Evolutionary conservation across 2,888 invertebrate genomes (phyloP), one percentile per base, ranked within the genome.

Genomic region (Brassicogethes aeneus): DNA sequence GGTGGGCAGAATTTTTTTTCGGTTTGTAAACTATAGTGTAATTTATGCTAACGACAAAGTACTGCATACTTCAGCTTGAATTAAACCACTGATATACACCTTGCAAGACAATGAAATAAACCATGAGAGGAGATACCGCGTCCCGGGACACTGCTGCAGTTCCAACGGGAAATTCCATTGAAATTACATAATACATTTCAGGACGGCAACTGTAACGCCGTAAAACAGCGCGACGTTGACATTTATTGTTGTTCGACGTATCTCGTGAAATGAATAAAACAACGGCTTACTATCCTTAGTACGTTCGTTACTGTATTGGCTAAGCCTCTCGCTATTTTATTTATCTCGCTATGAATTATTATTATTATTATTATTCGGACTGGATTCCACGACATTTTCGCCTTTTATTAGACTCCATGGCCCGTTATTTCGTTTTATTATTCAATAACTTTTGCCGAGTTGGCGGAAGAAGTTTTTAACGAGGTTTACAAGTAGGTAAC

Each of bases 221-320:
- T 23, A 23, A 23, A 23, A 23, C 23, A 23, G 23, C n/a, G 10
- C 23, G 23, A 23, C 23, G 10, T 10, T 23, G 23, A 23, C 23
- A 23, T 23, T 23, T 23, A 23, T 23, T 23, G 23, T 23, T 23
- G 23, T 23, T 23, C 23, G 23, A 23, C 23, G 23, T 23, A 23
- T 23, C 23, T 10, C 5, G 10, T 23, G 23, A 5, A 23, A 23
- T 23, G 23, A 23, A 23, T 23, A 23, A 23, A 23, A 23, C 23
- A 23, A 23, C 10, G 23, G 23, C 5, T 23, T 23, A 10, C 5
- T 23, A 5, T 5, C 23, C 23, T 23, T 23, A 23, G 10, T 23
- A 10, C 23, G 23, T 5, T 7, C 23, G 5, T 23, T n/a, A n/a
- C n/a, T n/a, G n/a, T n/a, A n/a, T n/a, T n/a, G n/a, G n/a, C n/a